These are phyloP conservation scores for Brachionichthys hirsutus DNA, from an alignment of 2,113 vertebrate genomes.

Conservation along the genomic window DNA sequence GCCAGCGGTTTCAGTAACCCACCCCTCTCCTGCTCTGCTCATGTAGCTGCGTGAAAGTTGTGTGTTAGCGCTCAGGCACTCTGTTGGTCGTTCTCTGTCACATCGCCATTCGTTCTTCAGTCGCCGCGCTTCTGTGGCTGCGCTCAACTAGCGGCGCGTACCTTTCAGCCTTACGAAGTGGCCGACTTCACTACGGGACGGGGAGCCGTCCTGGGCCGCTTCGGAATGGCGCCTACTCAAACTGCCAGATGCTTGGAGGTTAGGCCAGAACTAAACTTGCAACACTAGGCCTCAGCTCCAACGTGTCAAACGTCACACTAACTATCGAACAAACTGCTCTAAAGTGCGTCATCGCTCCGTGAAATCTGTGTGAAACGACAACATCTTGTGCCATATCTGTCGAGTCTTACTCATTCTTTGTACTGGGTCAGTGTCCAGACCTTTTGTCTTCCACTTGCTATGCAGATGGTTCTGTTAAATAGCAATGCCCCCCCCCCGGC, in stretches of 20 bases:
- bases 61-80: conserved; percentile 55
- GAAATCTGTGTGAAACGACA: conserved; percentile 52
- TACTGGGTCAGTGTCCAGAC: conserved; percentile 80
- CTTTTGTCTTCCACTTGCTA: conserved; percentile 88
- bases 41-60: conserved; percentile 64
- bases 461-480: conserved; percentile 78
- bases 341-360: conserved; percentile 51
- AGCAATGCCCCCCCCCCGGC: conserved; percentile 89
- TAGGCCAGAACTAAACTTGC: conserved; percentile 54
- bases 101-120: conserved; percentile 45
- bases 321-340: conserved; percentile 51
- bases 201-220: conserved; percentile 48
- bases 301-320: conserved; percentile 71
- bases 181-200: conserved; percentile 25
- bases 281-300: conserved; percentile 64
- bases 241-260: conserved; percentile 75
- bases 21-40: conserved; percentile 51
- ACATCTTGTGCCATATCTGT: conserved; percentile 74
- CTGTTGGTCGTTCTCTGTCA: conserved; percentile 53
- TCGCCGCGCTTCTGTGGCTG: conserved; percentile 60
- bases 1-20: conserved; percentile 39
- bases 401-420: conserved; percentile 65
- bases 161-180: conserved; percentile 67
- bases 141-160: conserved; percentile 56
- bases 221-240: conserved; percentile 62